A percentile compares a stretch with the other conserved stretches of the same genome.
Evolutionary conservation across 2,113 vertebrate genomes (phyloP).

Genomic region (Tautogolabrus adspersus): DNA sequence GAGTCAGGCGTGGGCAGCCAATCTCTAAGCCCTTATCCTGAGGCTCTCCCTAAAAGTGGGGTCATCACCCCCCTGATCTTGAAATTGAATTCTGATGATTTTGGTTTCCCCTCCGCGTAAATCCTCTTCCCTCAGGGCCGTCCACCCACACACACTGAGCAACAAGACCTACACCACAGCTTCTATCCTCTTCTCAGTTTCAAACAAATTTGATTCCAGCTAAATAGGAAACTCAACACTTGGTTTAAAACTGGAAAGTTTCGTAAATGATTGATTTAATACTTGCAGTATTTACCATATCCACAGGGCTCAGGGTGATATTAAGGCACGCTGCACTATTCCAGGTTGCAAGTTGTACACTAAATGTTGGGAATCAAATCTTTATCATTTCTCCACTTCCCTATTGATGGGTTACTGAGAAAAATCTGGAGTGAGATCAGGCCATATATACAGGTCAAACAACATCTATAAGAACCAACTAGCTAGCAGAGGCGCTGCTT

Average conservation of each 20-base stretch:
- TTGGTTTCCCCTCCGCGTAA: constrained; percentile 57
- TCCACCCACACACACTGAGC: constrained; percentile 61
- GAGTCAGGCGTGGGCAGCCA: constrained; percentile 63
- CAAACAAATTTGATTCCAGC: constrained; percentile 20
- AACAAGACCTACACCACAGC: constrained; percentile 36
- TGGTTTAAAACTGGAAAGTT: constrained; percentile 27
- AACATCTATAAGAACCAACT: too few relatives aligned
- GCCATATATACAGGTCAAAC: too few relatives aligned
- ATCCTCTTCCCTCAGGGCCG: constrained; percentile 53
- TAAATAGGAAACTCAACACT: constrained; percentile 10
- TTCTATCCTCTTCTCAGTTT: constrained; percentile 22
- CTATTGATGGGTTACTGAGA: too few relatives aligned
- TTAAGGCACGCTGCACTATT: too few relatives aligned
- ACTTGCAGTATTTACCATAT: background rate
- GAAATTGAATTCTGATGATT: constrained; percentile 82
- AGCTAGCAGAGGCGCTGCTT: too few relatives aligned
- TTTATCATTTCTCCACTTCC: too few relatives aligned
- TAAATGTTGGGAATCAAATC: too few relatives aligned
- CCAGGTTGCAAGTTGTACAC: too few relatives aligned
- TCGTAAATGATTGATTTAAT: constrained; percentile 28
- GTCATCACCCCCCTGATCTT: constrained; percentile 75
- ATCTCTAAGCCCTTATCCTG: constrained; percentile 65
- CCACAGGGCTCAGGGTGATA: background rate
- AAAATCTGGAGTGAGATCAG: too few relatives aligned
- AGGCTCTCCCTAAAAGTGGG: constrained; percentile 76